Percentiles rank a stretch among this genome's conserved stretches.
Conservation (phyloP, 2,113 vertebrate species). For the Tachysurus vachellii region DNA sequence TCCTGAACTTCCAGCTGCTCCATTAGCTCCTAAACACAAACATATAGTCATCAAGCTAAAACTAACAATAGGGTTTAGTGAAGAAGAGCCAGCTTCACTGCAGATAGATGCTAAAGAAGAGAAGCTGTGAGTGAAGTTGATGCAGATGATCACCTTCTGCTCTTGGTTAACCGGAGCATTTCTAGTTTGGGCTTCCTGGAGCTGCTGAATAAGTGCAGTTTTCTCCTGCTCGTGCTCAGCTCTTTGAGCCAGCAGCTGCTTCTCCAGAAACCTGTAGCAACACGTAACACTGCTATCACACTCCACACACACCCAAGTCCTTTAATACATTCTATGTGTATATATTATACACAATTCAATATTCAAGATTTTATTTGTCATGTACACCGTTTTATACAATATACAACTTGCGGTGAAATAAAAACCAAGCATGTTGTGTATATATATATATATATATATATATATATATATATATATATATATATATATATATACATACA, state of each 20-base stretch:
- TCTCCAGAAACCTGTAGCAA: slow-evolving; percentile 71
- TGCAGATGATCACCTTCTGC: slow-evolving; percentile 58
- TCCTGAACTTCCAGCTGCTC: slow-evolving; percentile 72
- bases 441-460: too few species aligned
- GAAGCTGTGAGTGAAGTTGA: neutral
- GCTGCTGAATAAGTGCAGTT: slow-evolving; percentile 57
- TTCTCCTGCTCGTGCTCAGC: slow-evolving; percentile 67
- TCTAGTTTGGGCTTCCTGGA: slow-evolving; percentile 45
- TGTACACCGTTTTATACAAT: too few species aligned
- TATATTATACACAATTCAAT: too few species aligned
- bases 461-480: too few species aligned
- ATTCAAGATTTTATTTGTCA: too few species aligned
- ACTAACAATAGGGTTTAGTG: neutral
- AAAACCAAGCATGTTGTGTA: too few species aligned
- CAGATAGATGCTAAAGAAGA: neutral
- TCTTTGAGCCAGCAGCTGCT: slow-evolving; percentile 69
- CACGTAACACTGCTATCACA: neutral
- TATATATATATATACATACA: too few species aligned
- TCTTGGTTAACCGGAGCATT: slow-evolving; percentile 32
- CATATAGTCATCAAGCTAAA: slow-evolving; percentile 2
- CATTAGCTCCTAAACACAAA: slow-evolving; percentile 63
- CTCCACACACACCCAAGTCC: neutral
- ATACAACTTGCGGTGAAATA: too few species aligned
- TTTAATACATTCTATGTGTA: neutral
- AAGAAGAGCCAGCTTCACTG: neutral